Conservation (phyloP, 2,797 vertebrate genomes). For the Cephalopachus bancanus region DNA sequence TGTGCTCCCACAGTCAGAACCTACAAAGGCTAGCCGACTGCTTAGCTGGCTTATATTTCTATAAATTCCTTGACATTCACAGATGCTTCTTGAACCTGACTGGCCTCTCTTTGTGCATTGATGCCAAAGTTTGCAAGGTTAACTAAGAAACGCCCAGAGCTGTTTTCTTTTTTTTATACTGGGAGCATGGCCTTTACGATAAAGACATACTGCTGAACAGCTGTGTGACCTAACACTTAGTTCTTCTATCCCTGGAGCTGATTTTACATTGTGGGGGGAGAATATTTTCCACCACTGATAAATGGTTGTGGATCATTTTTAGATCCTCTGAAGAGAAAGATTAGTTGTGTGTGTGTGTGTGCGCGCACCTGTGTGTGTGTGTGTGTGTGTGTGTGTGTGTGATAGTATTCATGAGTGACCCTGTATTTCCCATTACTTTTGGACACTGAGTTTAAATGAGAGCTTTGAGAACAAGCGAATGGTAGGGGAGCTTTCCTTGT, state of each 20-base stretch:
- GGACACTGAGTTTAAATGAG: neutral
- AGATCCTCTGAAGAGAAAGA: neutral
- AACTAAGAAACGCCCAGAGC: neutral
- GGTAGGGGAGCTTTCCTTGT: neutral
- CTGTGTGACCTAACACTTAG: constrained; percentile 60
- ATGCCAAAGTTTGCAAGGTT: constrained; percentile 22
- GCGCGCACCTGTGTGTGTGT: neutral
- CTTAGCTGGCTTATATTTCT: constrained; percentile 38
- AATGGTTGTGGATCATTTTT: neutral
- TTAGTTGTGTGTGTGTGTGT: neutral
- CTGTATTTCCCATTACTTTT: neutral
- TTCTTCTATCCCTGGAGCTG: neutral
- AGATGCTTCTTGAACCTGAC: constrained; percentile 54
- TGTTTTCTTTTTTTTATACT: constrained; percentile 53
- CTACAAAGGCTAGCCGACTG: neutral
- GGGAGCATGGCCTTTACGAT: neutral
- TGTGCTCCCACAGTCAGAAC: neutral
- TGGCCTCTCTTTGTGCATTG: neutral
- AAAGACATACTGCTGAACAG: constrained; percentile 34
- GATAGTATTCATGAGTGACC: neutral
- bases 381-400: no score
- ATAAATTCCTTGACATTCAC: constrained; percentile 37
- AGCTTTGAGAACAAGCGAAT: neutral
- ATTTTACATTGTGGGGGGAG: neutral
- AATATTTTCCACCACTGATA: constrained; percentile 3